Base-by-base conservation (phyloP, 2,113 vertebrate genomes). In the Anoura caudifer region DNA sequence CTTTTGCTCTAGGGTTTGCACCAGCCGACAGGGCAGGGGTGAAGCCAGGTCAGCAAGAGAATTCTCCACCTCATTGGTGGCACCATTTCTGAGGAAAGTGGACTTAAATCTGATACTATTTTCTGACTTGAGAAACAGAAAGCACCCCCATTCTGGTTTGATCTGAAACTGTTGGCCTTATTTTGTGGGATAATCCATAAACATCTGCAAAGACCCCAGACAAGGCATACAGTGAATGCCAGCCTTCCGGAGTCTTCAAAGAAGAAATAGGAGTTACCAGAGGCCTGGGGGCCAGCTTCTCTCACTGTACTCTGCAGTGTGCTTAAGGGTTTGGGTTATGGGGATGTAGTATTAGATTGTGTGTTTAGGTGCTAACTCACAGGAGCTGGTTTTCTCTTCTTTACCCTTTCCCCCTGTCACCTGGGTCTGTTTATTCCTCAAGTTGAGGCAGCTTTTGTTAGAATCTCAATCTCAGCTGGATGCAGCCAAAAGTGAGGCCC, bases 361-460 rank as follows among this genome's bases (percentile, higher is more conserved):
- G 0, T 13, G 54, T 17, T 50, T 13, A 45, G 24, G 6, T 31
- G 12, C 36, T n/a, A 24, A 83, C 50, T 82, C 86, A 70, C 12
- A n/a, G 33, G 16, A 33, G n/a, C 47, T 67, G 47, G 3, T 87
- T 69, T 56, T 72, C 36, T 94, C 28, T 87, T 84, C 20, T 47
- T 20, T 31, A 45, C 73, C 45, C 45, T 26, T 50, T 65, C 4
- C 76, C 0, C 26, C 24, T 13, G 3, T 41, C 77, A 1, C 61
- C 56, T 20, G 80, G 24, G 63, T 54, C 75, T 41, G 11, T 90
- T 82, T 77, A 19, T 16, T 65, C 17, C 56, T 61, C 61, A 95
- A 99, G 99, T 95, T 99, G 97, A 99, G 98, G 96, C 98, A 98
- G 45, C 98, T 99, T 95, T 98, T 99, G 96, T 98, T 98, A 28